phyloP scores from a whole-genome alignment of 2,888 invertebrate species.

The Caenorhabditis panamensis region DNA sequence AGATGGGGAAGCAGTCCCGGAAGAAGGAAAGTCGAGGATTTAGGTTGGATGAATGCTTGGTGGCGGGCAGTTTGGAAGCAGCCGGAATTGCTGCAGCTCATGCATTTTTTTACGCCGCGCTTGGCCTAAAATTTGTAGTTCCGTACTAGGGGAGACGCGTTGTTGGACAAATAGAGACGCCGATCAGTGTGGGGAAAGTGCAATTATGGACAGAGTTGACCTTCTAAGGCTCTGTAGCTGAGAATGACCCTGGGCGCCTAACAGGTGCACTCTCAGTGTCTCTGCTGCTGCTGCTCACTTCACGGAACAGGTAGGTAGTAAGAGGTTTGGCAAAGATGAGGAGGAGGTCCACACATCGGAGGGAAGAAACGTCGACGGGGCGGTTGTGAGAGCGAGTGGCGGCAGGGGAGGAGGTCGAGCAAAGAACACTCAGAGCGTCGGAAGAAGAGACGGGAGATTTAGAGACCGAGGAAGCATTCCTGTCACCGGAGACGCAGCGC shows the following conservation, averaged over 20 bases:
- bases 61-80: background rate
- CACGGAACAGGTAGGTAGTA: slow-evolving; percentile 62
- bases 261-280: slow-evolving; percentile 33
- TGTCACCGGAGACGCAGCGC: slow-evolving; percentile 52
- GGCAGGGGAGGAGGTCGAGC: slow-evolving; percentile 38
- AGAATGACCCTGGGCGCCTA: slow-evolving; percentile 28
- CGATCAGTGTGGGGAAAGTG: slow-evolving; percentile 16
- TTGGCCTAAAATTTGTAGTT: slow-evolving; percentile 36
- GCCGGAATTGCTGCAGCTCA: slow-evolving; percentile 8
- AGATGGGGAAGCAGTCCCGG: background rate
- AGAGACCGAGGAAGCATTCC: slow-evolving; percentile 44
- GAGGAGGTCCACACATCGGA: slow-evolving; percentile 49
- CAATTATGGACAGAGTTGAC: slow-evolving; percentile 21
- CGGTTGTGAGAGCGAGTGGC: slow-evolving; percentile 24
- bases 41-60: background rate
- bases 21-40: slow-evolving; percentile 10
- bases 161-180: slow-evolving; percentile 22
- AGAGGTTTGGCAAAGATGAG: slow-evolving; percentile 58
- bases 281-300: slow-evolving; percentile 38
- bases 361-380: slow-evolving; percentile 42
- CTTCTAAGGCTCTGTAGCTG: background rate
- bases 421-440: slow-evolving; percentile 53
- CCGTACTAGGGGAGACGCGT: slow-evolving; percentile 17
- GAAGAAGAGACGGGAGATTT: slow-evolving; percentile 35
- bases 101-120: slow-evolving; percentile 18